Percentiles rank a stretch among this genome's conserved stretches.
These are phyloP conservation scores for Philantomba maxwellii DNA, from an alignment of 2,113 vertebrate species.

Conservation along the genomic window DNA sequence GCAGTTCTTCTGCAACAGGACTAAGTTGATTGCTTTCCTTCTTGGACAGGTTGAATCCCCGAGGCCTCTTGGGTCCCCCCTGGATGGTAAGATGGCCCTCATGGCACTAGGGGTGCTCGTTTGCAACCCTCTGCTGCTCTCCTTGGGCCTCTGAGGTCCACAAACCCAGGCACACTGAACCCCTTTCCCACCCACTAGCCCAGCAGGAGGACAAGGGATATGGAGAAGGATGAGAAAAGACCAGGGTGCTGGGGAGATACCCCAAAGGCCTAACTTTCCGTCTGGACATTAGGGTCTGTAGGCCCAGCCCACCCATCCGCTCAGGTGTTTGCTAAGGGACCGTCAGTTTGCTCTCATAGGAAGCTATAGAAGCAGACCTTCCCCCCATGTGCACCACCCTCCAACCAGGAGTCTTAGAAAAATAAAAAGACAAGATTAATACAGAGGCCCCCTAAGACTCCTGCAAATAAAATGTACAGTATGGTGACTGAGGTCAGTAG, in stretches of 20 bases:
- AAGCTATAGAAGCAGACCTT: no score
- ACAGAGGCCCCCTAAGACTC: not conserved
- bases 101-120: rapidly evolving
- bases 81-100: rapidly evolving
- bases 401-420: not conserved
- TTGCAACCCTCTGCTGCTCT: not conserved
- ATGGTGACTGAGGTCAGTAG: not conserved
- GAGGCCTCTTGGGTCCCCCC: not conserved
- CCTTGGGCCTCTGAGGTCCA: not conserved
- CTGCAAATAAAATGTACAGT: not conserved
- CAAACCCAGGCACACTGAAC: not conserved
- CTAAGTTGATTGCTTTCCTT: not conserved
- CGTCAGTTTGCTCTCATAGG: not conserved
- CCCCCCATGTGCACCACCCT: not conserved
- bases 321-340: not conserved
- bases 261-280: not conserved
- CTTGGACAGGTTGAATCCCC: not conserved
- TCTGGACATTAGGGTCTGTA: not conserved
- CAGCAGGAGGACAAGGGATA: no score
- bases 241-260: not conserved
- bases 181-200: not conserved
- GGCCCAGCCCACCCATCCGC: not conserved
- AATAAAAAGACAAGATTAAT: not conserved
- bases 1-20: not conserved
- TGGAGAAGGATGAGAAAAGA: no score